phyloP scores from a whole-genome alignment of 2,888 invertebrate genomes.

The Lithophane socia region DNA sequence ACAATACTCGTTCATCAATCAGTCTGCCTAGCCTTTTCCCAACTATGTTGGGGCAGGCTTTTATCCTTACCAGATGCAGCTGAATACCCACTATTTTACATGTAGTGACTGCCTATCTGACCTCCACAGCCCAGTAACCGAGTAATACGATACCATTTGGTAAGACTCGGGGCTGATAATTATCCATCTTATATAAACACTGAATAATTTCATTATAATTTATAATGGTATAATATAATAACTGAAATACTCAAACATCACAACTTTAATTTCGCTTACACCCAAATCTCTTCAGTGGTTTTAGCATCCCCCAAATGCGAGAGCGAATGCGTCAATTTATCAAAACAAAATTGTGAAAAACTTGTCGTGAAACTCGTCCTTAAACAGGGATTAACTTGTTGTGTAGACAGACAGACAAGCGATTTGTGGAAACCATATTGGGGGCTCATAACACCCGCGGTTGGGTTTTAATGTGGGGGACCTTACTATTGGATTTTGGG shows the following conservation, averaged over 20 bases:
- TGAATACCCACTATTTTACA: not conserved
- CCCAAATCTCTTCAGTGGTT: slow-evolving; percentile 6
- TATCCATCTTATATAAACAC: not conserved
- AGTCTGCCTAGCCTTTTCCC: no score
- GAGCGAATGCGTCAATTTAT: slow-evolving; percentile 45
- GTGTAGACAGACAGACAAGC: slow-evolving; percentile 62
- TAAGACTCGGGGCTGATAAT: not conserved
- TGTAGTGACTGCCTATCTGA: no score
- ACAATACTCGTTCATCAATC: no score
- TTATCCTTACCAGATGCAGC: not conserved
- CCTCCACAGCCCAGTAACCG: no score
- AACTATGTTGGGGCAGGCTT: no score
- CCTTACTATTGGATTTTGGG: slow-evolving; percentile 14
- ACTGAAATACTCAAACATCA: not conserved
- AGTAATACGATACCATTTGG: no score
- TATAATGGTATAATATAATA: not conserved
- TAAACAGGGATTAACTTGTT: slow-evolving; percentile 64
- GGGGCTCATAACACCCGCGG: slow-evolving; percentile 60
- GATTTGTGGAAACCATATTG: slow-evolving; percentile 66
- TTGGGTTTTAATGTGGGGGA: slow-evolving; percentile 54
- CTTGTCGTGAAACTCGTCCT: slow-evolving; percentile 38
- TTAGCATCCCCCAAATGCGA: slow-evolving; percentile 6
- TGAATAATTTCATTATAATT: not conserved
- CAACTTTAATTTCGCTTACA: not conserved
- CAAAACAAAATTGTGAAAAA: slow-evolving; percentile 52